phyloP scores from a whole-genome alignment of 2,888 invertebrate genomes.

The Synergus laeviventris region DNA sequence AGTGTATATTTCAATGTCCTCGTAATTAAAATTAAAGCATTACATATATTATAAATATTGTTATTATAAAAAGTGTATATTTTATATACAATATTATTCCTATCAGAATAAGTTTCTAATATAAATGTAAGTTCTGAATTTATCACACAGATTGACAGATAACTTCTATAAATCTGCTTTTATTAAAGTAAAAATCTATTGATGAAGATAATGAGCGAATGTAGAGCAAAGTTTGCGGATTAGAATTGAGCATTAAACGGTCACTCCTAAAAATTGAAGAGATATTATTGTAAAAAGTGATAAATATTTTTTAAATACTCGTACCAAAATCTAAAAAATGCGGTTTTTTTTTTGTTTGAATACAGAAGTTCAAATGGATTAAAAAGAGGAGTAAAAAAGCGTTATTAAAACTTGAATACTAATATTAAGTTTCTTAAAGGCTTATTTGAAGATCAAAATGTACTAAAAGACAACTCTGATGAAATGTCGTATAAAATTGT shows the following conservation, averaged over 20 bases:
- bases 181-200: not conserved
- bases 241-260: not conserved
- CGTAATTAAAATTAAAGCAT: not conserved
- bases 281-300: too few species aligned
- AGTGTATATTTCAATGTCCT: slow-evolving; percentile 4
- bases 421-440: not conserved
- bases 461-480: not conserved
- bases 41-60: not conserved
- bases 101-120: slow-evolving; percentile 47
- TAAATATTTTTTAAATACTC: not conserved
- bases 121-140: slow-evolving; percentile 56
- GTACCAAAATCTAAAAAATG: not conserved
- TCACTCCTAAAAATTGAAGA: too few species aligned
- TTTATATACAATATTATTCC: slow-evolving; percentile 26
- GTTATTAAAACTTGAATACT: not conserved
- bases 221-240: not conserved
- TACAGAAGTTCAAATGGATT: not conserved
- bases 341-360: not conserved
- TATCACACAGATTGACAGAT: slow-evolving; percentile 51
- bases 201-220: slow-evolving; percentile 12
- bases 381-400: not conserved
- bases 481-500: slow-evolving; percentile 21
- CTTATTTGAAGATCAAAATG: slow-evolving; percentile 4
- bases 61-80: slow-evolving; percentile 23
- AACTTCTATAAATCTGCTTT: not conserved